Base-by-base conservation (phyloP, 2,797 vertebrate species). In the Rhynchotus rufescens region DNA sequence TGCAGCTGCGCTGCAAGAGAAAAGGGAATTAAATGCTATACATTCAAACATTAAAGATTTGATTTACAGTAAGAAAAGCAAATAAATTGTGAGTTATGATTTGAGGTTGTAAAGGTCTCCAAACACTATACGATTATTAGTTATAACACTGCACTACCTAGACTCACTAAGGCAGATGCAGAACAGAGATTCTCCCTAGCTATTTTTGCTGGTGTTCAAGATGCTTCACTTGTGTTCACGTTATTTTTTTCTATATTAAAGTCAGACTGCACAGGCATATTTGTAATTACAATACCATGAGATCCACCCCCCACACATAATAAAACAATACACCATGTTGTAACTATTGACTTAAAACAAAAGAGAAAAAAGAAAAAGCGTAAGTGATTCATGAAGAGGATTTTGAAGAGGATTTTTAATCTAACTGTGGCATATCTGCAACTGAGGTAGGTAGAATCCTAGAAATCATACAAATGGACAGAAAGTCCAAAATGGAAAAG, bases 131-230 rank as follows among this genome's bases (percentile, higher is more conserved):
- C 20, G 64, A 73, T 73, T 90, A 61, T 78, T 68, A 86, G 57
- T 92, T 72, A 22, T 47, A 51, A 82, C 84, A 72, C 84, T 86
- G 68, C 9, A 44, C 44, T 92, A 91, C 89, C 94, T 92, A 84
- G 91, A 93, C 81, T 95, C 90, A 91, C 83, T 60, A 84, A 93
- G 61, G 80, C 76, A 92, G 93, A 86, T 80, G 88, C 84, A 94
- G 90, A 96, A 93, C 76, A 91, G 61, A 90, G 56, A 91, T 65
- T 69, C 85, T 59, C 26, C 54, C 79, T 62, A 61, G n/a, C 91
- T 93, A 62, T 72, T 86, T 93, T 93, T 93, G 80, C 84, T 79
- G 80, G 54, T 42, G 72, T 49, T 82, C 47, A 76, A 65, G 80
- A 38, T 80, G 51, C 3, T 64, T 88, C 69, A 87, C 59, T 64